Evolutionary conservation across 2,113 vertebrate species (phyloP).

Genomic region (Cynocephalus volans): DNA sequence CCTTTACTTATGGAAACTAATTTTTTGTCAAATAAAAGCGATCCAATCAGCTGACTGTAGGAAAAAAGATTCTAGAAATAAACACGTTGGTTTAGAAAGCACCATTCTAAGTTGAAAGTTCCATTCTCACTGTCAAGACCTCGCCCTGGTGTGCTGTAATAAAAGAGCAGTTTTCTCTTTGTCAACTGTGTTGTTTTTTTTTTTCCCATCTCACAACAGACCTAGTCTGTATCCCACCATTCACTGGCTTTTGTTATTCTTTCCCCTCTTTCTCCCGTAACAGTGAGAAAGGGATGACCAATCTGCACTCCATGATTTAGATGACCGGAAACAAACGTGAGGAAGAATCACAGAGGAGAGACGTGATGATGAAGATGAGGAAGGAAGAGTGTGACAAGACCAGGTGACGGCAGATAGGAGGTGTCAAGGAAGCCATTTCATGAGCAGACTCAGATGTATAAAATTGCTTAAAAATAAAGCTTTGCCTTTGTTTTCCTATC

Average conservation of each 20-base stretch:
- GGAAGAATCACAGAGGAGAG: neutral
- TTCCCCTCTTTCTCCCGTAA: neutral
- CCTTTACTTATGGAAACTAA: neutral
- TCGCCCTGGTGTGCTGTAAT: neutral
- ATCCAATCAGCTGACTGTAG: neutral
- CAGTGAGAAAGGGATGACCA: neutral
- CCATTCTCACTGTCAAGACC: neutral
- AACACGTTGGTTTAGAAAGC: neutral
- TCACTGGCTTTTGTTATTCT: neutral
- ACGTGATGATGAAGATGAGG: neutral
- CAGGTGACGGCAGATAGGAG: neutral
- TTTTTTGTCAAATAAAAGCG: constrained; percentile 43
- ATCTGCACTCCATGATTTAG: neutral
- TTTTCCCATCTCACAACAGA: neutral
- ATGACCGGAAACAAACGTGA: neutral
- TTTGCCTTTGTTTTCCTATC: constrained; percentile 10
- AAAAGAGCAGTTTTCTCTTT: neutral
- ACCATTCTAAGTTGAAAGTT: neutral
- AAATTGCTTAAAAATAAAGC: neutral
- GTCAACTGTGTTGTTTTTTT: neutral
- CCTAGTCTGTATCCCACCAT: neutral
- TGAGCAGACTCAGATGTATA: neutral
- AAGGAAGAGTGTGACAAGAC: neutral
- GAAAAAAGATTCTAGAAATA: constrained; percentile 36
- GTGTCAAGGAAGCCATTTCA: neutral